Evolutionary conservation across 2,797 vertebrate species (phyloP).

Genomic region (Erithacus rubecula): DNA sequence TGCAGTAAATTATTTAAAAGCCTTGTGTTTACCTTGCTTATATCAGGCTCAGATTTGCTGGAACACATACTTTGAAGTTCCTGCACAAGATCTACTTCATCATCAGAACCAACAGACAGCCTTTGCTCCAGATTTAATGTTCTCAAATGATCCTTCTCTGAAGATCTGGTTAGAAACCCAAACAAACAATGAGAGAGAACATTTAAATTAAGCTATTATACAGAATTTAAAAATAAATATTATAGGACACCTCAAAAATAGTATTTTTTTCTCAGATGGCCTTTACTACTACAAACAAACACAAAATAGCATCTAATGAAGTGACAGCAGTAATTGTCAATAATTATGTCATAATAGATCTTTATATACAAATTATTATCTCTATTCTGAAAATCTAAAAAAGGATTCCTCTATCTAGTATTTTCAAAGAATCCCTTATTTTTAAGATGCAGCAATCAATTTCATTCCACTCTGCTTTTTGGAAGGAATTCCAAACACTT

Average conservation of each 20-base stretch:
- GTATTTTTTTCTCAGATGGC: neutral
- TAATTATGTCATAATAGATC: neutral
- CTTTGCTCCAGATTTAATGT: constrained; percentile 73
- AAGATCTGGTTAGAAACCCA: constrained; percentile 62
- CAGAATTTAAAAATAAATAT: neutral
- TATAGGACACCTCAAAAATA: neutral
- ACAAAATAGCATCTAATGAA: neutral
- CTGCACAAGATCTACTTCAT: constrained; percentile 88
- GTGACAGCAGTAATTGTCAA: neutral
- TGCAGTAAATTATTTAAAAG: neutral
- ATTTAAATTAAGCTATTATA: neutral
- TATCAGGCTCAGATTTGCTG: constrained; percentile 95
- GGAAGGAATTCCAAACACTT: neutral
- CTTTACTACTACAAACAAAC: neutral
- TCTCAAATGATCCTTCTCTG: constrained; percentile 65
- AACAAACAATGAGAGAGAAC: neutral
- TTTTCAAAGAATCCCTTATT: neutral
- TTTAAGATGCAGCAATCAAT: neutral
- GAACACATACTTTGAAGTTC: constrained; percentile 93
- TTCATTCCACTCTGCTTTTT: neutral
- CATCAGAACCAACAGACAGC: constrained; percentile 85
- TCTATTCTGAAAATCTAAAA: neutral
- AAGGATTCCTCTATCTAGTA: neutral
- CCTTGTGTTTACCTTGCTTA: constrained; percentile 85
- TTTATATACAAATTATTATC: neutral